phyloP scores from a whole-genome alignment of 2,888 invertebrate genomes.

The Melanargia galathea region DNA sequence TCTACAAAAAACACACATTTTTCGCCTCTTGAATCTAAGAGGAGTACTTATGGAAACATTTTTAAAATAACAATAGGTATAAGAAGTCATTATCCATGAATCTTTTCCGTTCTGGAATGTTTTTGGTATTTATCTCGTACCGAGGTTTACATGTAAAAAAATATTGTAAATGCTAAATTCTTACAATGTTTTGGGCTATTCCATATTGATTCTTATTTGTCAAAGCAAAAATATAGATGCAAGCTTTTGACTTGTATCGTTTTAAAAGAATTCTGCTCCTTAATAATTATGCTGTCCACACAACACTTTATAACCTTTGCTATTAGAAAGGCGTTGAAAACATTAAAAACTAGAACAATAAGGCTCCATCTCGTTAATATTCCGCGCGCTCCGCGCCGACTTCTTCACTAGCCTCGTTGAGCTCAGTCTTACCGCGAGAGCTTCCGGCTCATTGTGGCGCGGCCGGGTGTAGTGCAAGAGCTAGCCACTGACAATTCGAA shows the following conservation, averaged over 20 bases:
- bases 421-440: not conserved
- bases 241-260: not conserved
- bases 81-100: too few relatives aligned
- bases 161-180: too few relatives aligned
- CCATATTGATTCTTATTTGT: too few relatives aligned
- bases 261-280: not conserved
- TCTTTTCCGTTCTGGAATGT: too few relatives aligned
- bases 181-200: too few relatives aligned
- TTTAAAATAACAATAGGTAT: too few relatives aligned
- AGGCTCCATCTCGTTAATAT: conserved; percentile 1
- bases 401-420: not conserved
- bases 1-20: too few relatives aligned
- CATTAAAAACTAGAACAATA: conserved; percentile 1
- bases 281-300: conserved; percentile 1
- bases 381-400: not conserved
- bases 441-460: not conserved
- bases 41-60: too few relatives aligned
- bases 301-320: conserved; percentile 6
- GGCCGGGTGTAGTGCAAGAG: not conserved
- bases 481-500: not conserved
- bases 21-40: too few relatives aligned
- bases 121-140: too few relatives aligned
- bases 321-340: conserved; percentile 1
- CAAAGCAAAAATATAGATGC: not conserved
- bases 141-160: too few relatives aligned